Base-by-base conservation (phyloP, 1,140 invertebrate genomes). In the Lordiphosa clarofinis region DNA sequence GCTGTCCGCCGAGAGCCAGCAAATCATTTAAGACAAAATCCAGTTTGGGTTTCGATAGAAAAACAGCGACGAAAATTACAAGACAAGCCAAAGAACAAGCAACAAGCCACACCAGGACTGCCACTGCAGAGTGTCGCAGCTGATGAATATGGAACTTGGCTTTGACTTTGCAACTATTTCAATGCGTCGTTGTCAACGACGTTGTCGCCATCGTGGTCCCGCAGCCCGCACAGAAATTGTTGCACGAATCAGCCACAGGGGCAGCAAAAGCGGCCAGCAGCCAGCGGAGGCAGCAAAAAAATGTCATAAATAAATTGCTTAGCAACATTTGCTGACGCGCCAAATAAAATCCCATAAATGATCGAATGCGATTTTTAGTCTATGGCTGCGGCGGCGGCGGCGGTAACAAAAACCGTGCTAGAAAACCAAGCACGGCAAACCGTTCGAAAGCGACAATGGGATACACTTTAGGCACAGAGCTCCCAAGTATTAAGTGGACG, bases 261-360 rank as follows among this genome's bases (percentile, higher is more conserved):
- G 50, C 44, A 53, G 56, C 61, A 49, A 36, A 48, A 35, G 24
- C 50, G 19, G 33, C 39, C 43, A 52, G 39, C 47, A 52, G 13
- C 52, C 47, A 40, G 36, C 56, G 35, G 40, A 56, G 39, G 44
- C 63, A 37, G 75, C 48, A 50, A 76, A 87, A 81, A 87, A 87
- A 87, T 87, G 79, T 86, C 86, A 87, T 87, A 87, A 87, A 87
- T 87, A 87, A 87, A 87, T 87, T 84, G 72, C 72, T 81, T 74
- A 81, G 73, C 81, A 87, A 87, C 86, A 87, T 87, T 87, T 87
- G 78, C 73, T 87, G 86, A 81, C 86, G 79, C 81, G 79, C 86
- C 86, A 87, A 87, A 87, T 87, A 87, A 87, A 87, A 86, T 78
- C 63, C 86, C 79, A 87, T 87, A 87, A 86, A 87, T 82, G 86